Conservation (phyloP, 2,888 invertebrate species). For the Morpho helenor region DNA sequence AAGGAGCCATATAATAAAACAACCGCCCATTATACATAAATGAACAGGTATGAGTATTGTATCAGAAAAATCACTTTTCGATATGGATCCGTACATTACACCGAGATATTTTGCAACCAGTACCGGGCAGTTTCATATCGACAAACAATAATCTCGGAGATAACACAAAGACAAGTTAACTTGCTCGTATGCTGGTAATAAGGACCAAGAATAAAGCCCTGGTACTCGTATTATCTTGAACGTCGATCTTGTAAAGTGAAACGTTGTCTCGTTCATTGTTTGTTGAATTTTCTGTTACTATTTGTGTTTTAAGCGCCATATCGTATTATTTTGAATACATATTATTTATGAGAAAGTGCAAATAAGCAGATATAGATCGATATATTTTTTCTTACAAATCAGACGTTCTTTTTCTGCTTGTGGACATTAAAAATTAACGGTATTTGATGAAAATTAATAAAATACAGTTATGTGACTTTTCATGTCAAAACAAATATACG, state of each 20-base stretch:
- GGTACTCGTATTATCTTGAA: conserved; percentile 64
- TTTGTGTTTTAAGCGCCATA: conserved; percentile 14
- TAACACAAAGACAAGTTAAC: conserved; percentile 73
- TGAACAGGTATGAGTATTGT: conserved; percentile 1
- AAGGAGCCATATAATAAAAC: too few relatives aligned
- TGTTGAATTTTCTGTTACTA: conserved; percentile 33
- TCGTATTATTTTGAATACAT: not conserved
- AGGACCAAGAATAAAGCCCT: conserved; percentile 56
- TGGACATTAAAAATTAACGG: too few relatives aligned
- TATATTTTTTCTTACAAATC: too few relatives aligned
- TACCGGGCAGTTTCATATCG: conserved; percentile 55
- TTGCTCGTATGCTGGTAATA: conserved; percentile 64
- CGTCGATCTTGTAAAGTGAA: conserved; percentile 73
- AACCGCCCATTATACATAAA: too few relatives aligned
- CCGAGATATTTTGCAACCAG: conserved; percentile 24
- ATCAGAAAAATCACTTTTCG: conserved; percentile 14
- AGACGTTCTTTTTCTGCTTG: too few relatives aligned
- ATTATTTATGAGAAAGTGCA: too few relatives aligned
- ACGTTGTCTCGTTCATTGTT: conserved; percentile 62
- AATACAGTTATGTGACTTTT: too few relatives aligned
- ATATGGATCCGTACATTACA: conserved; percentile 22
- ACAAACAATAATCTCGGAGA: conserved; percentile 65
- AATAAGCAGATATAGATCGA: too few relatives aligned
- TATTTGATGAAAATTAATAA: too few relatives aligned
- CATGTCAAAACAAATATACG: too few relatives aligned